Percentiles rank a stretch among this genome's conserved stretches.
Conservation (phyloP, 1,140 invertebrate species). For the Tribolium madens region DNA sequence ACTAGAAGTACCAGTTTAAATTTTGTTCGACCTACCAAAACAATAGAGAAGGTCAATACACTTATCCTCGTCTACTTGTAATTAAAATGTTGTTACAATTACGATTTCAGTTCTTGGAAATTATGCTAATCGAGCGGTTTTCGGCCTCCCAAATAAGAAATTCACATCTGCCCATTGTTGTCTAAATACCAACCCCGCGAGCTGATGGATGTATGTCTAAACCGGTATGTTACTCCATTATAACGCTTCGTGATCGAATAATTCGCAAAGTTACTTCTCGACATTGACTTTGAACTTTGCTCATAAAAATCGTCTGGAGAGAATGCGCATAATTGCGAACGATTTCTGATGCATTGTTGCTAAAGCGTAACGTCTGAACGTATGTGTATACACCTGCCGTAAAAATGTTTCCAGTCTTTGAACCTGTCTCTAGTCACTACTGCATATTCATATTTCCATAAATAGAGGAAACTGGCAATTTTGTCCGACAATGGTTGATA, state of each 20-base stretch:
- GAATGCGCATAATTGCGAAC: slow-evolving; percentile 23
- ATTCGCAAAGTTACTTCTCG: slow-evolving; percentile 30
- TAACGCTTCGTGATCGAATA: slow-evolving; percentile 34
- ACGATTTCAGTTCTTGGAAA: not conserved
- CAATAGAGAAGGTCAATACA: slow-evolving; percentile 17
- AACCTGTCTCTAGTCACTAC: slow-evolving; percentile 40
- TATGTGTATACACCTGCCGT: slow-evolving; percentile 26
- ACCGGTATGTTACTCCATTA: slow-evolving; percentile 12
- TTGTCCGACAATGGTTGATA: slow-evolving; percentile 38
- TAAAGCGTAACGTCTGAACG: slow-evolving; percentile 23
- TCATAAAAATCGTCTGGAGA: slow-evolving; percentile 4
- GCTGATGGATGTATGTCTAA: not conserved
- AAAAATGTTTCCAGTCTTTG: slow-evolving; percentile 37
- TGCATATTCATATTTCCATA: slow-evolving; percentile 50
- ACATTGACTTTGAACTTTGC: slow-evolving; percentile 25
- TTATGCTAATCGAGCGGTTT: not conserved
- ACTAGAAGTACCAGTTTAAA: no score
- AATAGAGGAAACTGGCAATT: slow-evolving; percentile 50
- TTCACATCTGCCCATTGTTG: not conserved
- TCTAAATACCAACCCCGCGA: not conserved
- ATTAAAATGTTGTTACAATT: slow-evolving; percentile 31
- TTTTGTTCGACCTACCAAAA: not conserved
- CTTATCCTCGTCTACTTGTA: not conserved
- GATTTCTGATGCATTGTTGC: slow-evolving; percentile 22
- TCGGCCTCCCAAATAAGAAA: not conserved